phyloP scores from a whole-genome alignment of 2,113 vertebrate genomes.

The Candoia aspera region DNA sequence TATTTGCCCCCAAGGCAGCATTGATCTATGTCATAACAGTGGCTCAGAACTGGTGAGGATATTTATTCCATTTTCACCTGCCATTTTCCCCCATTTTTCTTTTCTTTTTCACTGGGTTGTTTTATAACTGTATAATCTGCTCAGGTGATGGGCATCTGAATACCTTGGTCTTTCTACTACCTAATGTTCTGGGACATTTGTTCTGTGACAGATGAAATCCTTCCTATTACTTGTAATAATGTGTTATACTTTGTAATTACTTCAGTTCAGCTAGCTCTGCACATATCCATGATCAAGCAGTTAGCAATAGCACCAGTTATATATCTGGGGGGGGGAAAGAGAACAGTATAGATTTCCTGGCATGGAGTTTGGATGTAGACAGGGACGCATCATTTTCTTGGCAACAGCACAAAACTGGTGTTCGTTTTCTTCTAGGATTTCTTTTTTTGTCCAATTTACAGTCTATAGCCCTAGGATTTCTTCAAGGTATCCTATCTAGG shows the following conservation, averaged over 20 bases:
- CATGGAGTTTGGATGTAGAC: background rate
- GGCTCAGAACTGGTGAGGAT: background rate
- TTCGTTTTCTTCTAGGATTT: background rate
- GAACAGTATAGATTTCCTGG: background rate
- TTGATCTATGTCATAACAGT: background rate
- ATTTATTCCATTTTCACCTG: slow-evolving; percentile 1
- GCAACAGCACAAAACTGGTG: background rate
- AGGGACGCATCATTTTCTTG: background rate
- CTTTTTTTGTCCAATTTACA: background rate
- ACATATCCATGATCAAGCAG: background rate
- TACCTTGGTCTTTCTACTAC: background rate
- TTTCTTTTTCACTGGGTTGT: background rate
- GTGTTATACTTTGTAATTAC: background rate
- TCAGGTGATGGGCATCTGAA: background rate
- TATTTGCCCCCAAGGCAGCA: background rate
- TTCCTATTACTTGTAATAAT: background rate
- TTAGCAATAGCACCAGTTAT: background rate
- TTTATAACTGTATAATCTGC: background rate
- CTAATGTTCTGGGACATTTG: background rate
- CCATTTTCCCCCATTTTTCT: background rate
- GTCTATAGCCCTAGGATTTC: background rate
- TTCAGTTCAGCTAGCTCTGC: background rate
- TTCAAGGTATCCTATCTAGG: background rate
- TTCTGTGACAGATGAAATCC: background rate
- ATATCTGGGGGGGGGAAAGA: background rate